A percentile compares a stretch with the other conserved stretches of the same genome.
Evolutionary conservation across 2,888 invertebrate species (phyloP).

Genomic region (Xanthorhoe spadicearia): DNA sequence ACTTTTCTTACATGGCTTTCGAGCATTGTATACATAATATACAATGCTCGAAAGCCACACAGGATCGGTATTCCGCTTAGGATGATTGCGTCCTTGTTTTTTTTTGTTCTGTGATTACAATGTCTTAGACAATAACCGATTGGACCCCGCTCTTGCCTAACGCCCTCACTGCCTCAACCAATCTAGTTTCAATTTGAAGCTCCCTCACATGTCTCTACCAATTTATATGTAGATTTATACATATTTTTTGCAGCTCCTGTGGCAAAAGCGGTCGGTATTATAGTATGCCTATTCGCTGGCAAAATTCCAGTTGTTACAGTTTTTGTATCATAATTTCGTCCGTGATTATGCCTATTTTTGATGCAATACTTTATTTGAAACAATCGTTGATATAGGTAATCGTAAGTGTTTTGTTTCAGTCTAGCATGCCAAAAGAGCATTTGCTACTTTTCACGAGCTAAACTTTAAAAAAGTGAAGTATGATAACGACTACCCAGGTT

Average conservation of each 20-base stretch:
- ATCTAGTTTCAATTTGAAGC: slow-evolving; percentile 57
- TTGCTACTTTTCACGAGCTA: too few relatives aligned
- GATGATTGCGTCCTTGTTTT: too few relatives aligned
- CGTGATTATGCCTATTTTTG: slow-evolving; percentile 36
- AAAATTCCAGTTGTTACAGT: slow-evolving; percentile 42
- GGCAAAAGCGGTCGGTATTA: slow-evolving; percentile 36
- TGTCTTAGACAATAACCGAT: not conserved
- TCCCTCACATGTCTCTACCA: slow-evolving; percentile 44
- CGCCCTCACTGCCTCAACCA: slow-evolving; percentile 43
- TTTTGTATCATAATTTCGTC: slow-evolving; percentile 41
- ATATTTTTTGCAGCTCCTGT: slow-evolving; percentile 43
- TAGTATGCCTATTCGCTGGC: slow-evolving; percentile 39
- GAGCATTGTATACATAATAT: not conserved
- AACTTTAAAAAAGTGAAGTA: too few relatives aligned
- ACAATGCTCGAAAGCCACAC: too few relatives aligned
- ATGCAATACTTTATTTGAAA: slow-evolving; percentile 9
- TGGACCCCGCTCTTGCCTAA: slow-evolving; percentile 23
- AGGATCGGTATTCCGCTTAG: not conserved
- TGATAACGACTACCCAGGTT: too few relatives aligned
- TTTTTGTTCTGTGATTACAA: too few relatives aligned
- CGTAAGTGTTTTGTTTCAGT: too few relatives aligned
- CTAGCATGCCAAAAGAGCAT: too few relatives aligned
- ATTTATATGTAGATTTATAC: slow-evolving; percentile 56
- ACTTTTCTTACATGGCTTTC: not conserved
- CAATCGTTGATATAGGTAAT: too few relatives aligned